phyloP scores from a whole-genome alignment of 35 echinoderm and acorn worm genomes.

The Lytechinus pictus region DNA sequence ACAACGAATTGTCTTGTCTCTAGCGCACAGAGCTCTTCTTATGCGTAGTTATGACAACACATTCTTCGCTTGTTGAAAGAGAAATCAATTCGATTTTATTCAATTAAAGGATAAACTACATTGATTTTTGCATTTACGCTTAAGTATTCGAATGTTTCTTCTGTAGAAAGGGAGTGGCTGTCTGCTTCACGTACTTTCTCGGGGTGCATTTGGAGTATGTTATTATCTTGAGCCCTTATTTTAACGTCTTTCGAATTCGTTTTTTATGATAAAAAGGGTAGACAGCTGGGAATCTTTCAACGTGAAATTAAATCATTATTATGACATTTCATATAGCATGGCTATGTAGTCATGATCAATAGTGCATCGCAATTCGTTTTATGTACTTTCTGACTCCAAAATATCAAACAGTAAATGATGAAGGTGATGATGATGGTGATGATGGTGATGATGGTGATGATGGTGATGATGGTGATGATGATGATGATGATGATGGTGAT shows the following conservation, averaged over 20 bases:
- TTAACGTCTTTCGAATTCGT: not conserved
- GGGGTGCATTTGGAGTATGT: not conserved
- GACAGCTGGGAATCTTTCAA: not conserved
- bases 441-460: no score
- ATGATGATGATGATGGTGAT: no score
- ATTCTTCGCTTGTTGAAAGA: not conserved
- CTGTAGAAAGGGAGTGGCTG: not conserved
- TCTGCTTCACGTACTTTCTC: not conserved
- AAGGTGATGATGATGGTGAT: no score
- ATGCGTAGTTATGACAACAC: not conserved
- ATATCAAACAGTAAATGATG: no score
- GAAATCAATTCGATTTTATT: not conserved
- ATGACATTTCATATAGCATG: no score
- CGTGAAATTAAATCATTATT: not conserved
- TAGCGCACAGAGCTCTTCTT: not conserved
- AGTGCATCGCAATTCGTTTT: no score
- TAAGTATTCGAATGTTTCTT: not conserved
- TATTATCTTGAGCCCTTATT: not conserved
- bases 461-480: no score
- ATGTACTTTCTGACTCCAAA: no score
- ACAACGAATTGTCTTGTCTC: constrained; percentile 11
- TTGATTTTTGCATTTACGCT: not conserved
- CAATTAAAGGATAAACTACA: not conserved
- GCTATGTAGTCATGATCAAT: no score
- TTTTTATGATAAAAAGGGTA: not conserved